Conservation (phyloP, 2,113 vertebrate species). For the Sakesphorus luctuosus region DNA sequence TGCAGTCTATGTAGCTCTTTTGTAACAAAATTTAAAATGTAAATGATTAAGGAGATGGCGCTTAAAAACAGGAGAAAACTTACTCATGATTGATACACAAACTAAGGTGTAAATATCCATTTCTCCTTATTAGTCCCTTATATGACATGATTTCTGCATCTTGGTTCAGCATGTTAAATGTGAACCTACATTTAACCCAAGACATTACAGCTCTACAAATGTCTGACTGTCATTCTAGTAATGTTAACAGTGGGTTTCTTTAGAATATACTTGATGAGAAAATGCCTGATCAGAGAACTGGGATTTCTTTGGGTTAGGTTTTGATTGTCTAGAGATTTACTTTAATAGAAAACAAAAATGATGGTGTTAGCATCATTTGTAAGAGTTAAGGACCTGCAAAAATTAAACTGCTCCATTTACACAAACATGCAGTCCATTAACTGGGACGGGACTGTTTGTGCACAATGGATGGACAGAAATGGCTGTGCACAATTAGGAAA, state of each 20-base stretch:
- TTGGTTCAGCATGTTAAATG: neutral
- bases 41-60: neutral
- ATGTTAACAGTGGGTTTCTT: fast-evolving
- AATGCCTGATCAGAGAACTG: neutral
- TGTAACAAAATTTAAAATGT: neutral
- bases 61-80: neutral
- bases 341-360: neutral
- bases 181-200: neutral
- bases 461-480: neutral
- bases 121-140: neutral
- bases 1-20: neutral
- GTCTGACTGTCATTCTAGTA: neutral
- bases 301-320: neutral
- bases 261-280: neutral
- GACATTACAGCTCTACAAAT: neutral
- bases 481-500: neutral
- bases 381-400: neutral
- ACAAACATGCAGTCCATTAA: neutral
- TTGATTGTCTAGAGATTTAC: neutral
- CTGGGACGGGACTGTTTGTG: neutral
- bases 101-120: neutral
- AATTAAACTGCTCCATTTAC: neutral
- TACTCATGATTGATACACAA: neutral
- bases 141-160: neutral
- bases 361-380: neutral